These are phyloP conservation scores for Sebastes trivittatus DNA, from an alignment of 2,797 vertebrate species.

Conservation along the genomic window DNA sequence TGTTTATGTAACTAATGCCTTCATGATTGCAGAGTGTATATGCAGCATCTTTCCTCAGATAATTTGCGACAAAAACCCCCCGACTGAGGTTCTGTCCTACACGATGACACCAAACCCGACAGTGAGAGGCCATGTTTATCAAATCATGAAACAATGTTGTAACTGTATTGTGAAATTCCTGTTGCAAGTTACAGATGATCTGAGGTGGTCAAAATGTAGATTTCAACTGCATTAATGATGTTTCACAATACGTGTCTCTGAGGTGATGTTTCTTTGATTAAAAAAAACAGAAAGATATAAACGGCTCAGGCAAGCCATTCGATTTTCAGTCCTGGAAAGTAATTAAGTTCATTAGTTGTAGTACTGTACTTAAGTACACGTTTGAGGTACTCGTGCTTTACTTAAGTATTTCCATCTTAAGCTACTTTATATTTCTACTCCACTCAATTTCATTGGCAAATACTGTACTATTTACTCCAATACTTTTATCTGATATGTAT, in stretches of 20 bases:
- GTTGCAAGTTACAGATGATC: not conserved
- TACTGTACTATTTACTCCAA: not conserved
- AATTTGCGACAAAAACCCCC: slow-evolving; percentile 28
- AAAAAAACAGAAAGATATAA: not conserved
- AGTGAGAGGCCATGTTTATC: slow-evolving; percentile 20
- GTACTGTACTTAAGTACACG: not conserved
- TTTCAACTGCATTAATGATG: not conserved
- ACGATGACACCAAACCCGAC: slow-evolving; percentile 16
- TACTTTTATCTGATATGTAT: not conserved
- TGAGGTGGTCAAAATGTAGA: not conserved
- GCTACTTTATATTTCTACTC: not conserved
- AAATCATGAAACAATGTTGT: not conserved
- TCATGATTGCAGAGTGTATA: slow-evolving; percentile 38
- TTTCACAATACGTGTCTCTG: not conserved
- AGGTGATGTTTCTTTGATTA: not conserved
- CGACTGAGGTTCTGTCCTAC: not conserved
- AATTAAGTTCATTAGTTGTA: not conserved
- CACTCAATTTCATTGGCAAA: not conserved
- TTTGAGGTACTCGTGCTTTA: not conserved
- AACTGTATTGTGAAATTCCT: not conserved
- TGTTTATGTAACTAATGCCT: slow-evolving; percentile 55
- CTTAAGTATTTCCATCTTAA: not conserved
- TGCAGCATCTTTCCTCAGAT: slow-evolving; percentile 29
- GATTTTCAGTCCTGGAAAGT: not conserved
- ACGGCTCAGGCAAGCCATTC: not conserved